Conservation (phyloP, 2,888 invertebrate species). For the Sinotaia quadrata region DNA sequence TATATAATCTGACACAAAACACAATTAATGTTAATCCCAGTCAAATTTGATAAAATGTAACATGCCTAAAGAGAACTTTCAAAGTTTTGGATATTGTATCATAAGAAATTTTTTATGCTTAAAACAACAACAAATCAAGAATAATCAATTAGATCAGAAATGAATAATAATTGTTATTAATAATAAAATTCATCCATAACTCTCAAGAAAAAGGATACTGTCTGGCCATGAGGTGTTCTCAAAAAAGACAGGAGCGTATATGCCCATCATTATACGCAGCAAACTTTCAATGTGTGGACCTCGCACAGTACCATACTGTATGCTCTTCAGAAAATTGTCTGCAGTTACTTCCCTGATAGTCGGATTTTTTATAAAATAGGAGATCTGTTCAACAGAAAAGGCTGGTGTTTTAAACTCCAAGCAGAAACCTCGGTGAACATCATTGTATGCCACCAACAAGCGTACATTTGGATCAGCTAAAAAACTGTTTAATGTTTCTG, state of each 20-base stretch:
- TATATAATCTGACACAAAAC: no score
- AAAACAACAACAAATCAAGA: no score
- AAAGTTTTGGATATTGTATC: no score
- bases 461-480: conserved; percentile 52
- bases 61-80: no score
- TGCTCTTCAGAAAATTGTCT: conserved; percentile 63
- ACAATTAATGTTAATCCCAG: no score
- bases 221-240: conserved; percentile 85
- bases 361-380: conserved; percentile 68
- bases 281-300: conserved; percentile 70
- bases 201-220: conserved; percentile 76
- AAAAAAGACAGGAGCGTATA: conserved; percentile 81
- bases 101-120: neutral
- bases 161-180: no score
- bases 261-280: conserved; percentile 70
- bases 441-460: conserved; percentile 68
- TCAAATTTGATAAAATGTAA: no score
- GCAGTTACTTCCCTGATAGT: conserved; percentile 53
- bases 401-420: conserved; percentile 63
- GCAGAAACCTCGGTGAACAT: conserved; percentile 63
- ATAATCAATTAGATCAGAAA: no score
- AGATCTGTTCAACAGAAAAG: conserved; percentile 61
- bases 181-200: neutral
- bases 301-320: conserved; percentile 71
- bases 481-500: conserved; percentile 59